Conservation (phyloP, 2,888 invertebrate genomes). For the Dorcus parallelipipedus region DNA sequence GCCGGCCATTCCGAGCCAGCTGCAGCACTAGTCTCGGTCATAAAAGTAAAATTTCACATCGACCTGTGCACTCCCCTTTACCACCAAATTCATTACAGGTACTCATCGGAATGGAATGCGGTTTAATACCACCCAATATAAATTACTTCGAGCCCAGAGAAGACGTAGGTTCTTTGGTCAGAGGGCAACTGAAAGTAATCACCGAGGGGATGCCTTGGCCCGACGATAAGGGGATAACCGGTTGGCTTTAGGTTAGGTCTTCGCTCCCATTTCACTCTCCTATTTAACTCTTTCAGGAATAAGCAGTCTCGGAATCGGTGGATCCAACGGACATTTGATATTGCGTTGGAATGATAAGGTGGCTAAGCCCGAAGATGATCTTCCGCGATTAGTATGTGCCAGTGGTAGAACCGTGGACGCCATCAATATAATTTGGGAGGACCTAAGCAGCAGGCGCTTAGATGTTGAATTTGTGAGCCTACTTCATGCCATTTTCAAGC, state of each 20-base stretch:
- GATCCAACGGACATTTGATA: slow-evolving; percentile 73
- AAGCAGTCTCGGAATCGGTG: slow-evolving; percentile 92
- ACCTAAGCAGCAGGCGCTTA: slow-evolving; percentile 52
- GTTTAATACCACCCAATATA: slow-evolving; percentile 80
- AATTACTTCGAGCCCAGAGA: slow-evolving; percentile 57
- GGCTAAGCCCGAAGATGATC: slow-evolving; percentile 60
- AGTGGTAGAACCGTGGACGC: slow-evolving; percentile 78
- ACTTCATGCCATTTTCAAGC: slow-evolving; percentile 29
- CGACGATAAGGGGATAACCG: slow-evolving; percentile 66
- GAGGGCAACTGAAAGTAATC: slow-evolving; percentile 68
- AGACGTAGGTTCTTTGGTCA: slow-evolving; percentile 59
- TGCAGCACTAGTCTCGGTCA: slow-evolving; percentile 77
- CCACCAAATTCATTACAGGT: slow-evolving; percentile 40
- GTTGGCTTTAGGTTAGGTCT: slow-evolving; percentile 33
- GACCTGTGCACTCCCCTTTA: too few relatives aligned
- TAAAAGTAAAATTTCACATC: slow-evolving; percentile 57
- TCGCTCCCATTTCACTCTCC: background rate
- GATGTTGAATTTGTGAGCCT: slow-evolving; percentile 35
- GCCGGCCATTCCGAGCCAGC: slow-evolving; percentile 89
- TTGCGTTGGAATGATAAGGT: slow-evolving; percentile 58
- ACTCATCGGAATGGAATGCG: slow-evolving; percentile 67
- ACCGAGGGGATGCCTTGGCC: slow-evolving; percentile 65
- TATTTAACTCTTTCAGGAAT: slow-evolving; percentile 38
- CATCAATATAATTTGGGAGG: slow-evolving; percentile 60
- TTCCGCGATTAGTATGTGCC: slow-evolving; percentile 67